A percentile compares a stretch with the other conserved stretches of the same genome.
These are phyloP conservation scores for Morinoia aosen DNA, from an alignment of 2,888 invertebrate species.

Conservation along the genomic window DNA sequence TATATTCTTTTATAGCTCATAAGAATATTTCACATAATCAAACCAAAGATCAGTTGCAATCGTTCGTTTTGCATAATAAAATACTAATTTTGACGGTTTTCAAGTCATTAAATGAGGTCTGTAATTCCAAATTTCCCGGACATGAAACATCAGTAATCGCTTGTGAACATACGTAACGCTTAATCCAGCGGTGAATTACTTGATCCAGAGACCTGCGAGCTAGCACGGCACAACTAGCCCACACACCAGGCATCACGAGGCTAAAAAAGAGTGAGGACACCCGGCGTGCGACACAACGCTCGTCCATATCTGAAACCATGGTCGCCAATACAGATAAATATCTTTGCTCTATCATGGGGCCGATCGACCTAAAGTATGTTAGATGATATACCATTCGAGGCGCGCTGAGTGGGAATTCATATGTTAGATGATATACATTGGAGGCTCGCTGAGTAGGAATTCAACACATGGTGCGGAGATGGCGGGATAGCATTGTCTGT, in stretches of 20 bases:
- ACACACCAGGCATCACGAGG: background rate
- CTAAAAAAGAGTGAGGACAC: background rate
- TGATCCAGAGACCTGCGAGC: background rate
- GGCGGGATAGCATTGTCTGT: conserved; percentile 30
- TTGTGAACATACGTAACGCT: background rate
- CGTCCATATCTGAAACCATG: conserved; percentile 48
- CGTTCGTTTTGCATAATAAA: too few relatives aligned
- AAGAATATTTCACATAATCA: too few relatives aligned
- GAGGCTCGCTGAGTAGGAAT: conserved; percentile 20
- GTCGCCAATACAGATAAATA: conserved; percentile 46
- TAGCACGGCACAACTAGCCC: background rate
- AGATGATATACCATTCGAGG: conserved; percentile 49
- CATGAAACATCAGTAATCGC: background rate
- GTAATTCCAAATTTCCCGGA: background rate
- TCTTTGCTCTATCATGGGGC: conserved; percentile 42
- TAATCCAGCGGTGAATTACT: background rate
- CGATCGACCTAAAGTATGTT: conserved; percentile 48
- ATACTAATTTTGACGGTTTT: background rate
- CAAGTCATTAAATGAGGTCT: background rate
- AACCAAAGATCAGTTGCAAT: too few relatives aligned
- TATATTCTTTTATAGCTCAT: too few relatives aligned
- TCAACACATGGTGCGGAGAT: background rate
- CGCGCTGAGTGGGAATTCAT: conserved; percentile 47
- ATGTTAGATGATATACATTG: conserved; percentile 37
- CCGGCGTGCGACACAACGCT: conserved; percentile 25